Conservation (phyloP, 1,140 invertebrate species). For the Lutraria rhynchaena region DNA sequence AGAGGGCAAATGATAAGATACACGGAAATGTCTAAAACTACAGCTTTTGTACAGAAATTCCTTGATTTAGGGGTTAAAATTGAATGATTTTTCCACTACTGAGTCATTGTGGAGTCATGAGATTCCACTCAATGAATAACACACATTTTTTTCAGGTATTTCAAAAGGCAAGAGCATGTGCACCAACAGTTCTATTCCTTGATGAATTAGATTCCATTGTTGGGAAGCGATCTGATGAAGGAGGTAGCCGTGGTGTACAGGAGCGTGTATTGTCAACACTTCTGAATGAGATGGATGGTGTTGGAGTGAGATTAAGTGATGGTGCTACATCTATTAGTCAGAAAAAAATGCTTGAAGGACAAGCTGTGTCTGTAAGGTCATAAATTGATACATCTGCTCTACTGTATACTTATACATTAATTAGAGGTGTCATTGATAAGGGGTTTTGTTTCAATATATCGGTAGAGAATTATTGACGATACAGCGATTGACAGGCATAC, state of each 20-base stretch:
- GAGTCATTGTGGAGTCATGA: too few relatives aligned
- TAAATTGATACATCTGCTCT: too few relatives aligned
- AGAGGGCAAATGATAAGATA: too few relatives aligned
- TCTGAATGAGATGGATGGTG: conserved; percentile 84
- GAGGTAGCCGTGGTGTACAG: conserved; percentile 77
- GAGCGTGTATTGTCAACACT: conserved; percentile 79
- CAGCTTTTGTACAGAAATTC: too few relatives aligned
- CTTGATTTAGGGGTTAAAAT: too few relatives aligned
- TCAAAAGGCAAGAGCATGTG: conserved; percentile 75
- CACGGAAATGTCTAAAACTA: too few relatives aligned
- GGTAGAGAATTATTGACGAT: too few relatives aligned
- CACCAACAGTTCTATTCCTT: conserved; percentile 79
- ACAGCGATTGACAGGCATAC: neutral
- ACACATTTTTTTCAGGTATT: conserved; percentile 72
- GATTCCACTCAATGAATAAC: too few relatives aligned
- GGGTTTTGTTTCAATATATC: neutral
- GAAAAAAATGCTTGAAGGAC: conserved; percentile 16
- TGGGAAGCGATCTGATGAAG: conserved; percentile 73
- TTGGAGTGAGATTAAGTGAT: conserved; percentile 80
- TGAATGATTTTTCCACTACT: too few relatives aligned
- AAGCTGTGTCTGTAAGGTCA: too few relatives aligned
- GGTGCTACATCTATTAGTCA: conserved; percentile 25
- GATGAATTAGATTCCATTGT: conserved; percentile 80
- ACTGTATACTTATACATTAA: too few relatives aligned
- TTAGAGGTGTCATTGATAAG: neutral